Evolutionary conservation across 2,113 vertebrate species (phyloP).

Genomic region (Sigmodon hispidus): DNA sequence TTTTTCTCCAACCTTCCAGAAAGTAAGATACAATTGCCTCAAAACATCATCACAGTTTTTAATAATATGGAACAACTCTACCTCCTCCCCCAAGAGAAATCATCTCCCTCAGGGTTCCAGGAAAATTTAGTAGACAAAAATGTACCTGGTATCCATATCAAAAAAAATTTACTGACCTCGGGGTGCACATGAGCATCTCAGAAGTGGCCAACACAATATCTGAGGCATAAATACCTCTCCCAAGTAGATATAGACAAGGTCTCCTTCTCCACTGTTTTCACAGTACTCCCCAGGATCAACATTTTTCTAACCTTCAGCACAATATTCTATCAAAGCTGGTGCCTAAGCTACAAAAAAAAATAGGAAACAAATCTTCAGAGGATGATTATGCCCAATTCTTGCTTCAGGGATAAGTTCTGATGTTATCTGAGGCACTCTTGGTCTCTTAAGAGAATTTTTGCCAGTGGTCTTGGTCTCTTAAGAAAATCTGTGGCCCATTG

Average conservation of each 20-base stretch:
- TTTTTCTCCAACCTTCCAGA: conserved; percentile 61
- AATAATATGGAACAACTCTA: conserved; percentile 38
- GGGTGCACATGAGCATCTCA: background rate
- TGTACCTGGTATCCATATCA: background rate
- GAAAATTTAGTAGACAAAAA: conserved; percentile 51
- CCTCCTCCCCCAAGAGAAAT: conserved; percentile 24
- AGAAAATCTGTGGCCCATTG: background rate
- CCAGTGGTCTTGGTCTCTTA: background rate
- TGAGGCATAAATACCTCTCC: conserved; percentile 16
- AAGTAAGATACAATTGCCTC: conserved; percentile 61
- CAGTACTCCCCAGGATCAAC: background rate
- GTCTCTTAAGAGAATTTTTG: conserved; percentile 7
- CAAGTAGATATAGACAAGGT: background rate
- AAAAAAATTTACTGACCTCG: conserved; percentile 47
- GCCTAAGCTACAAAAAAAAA: background rate
- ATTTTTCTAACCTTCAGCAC: conserved; percentile 36
- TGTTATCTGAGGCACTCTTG: background rate
- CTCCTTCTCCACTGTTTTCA: conserved; percentile 16
- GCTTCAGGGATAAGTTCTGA: background rate
- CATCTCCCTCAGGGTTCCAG: background rate
- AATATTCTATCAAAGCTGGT: conserved; percentile 17
- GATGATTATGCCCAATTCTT: conserved; percentile 4
- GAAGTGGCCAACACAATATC: background rate
- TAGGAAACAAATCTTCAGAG: background rate
- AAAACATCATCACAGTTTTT: conserved; percentile 55